Evolutionary conservation across 2,113 vertebrate genomes (phyloP).

Genomic region (Mormoops blainvillei): DNA sequence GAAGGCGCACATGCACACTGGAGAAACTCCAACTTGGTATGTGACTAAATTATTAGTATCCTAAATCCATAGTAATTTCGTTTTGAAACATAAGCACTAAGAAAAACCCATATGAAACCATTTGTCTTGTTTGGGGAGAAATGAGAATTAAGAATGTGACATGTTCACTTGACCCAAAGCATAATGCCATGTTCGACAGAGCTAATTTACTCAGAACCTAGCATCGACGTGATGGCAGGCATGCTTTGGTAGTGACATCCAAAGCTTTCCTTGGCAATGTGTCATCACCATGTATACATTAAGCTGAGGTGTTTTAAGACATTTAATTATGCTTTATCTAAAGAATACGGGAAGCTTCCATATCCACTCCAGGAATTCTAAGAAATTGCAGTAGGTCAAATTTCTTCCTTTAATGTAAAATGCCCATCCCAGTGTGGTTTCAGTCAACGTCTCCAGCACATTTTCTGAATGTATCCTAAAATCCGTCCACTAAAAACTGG

Average conservation of each 20-base stretch:
- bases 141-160: slow-evolving; percentile 1
- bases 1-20: neutral
- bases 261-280: neutral
- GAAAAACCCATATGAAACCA: neutral
- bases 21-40: neutral
- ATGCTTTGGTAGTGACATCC: neutral
- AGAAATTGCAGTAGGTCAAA: neutral
- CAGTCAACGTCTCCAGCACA: neutral
- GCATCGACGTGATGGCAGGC: neutral
- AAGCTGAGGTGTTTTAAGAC: neutral
- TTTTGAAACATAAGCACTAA: neutral
- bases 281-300: neutral
- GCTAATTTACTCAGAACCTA: neutral
- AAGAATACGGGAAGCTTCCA: neutral
- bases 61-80: neutral
- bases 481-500: neutral
- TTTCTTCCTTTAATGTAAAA: slow-evolving; percentile 27
- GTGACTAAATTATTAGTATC: neutral
- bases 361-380: neutral
- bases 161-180: neutral
- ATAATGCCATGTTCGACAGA: neutral
- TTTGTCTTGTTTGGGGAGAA: neutral
- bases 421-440: neutral
- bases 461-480: neutral
- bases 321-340: slow-evolving; percentile 10